Evolutionary conservation across 2,113 vertebrate species (phyloP).

Genomic region (Oreochromis spilurus): DNA sequence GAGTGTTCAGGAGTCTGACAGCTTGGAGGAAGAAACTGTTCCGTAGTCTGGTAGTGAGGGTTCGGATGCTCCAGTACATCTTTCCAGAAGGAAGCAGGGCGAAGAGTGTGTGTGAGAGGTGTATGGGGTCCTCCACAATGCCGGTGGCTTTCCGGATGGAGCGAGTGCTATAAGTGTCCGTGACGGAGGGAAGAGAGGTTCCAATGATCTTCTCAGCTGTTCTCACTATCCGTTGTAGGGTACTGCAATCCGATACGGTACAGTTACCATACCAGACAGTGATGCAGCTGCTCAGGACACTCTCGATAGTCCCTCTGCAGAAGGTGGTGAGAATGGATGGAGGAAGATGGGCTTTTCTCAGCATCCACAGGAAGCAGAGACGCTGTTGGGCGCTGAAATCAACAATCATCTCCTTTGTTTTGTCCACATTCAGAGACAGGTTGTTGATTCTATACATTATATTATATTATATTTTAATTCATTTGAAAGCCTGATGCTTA

Average conservation of each 20-base stretch:
- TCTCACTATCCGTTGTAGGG: not conserved
- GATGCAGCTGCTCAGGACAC: not conserved
- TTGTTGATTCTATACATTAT: not conserved
- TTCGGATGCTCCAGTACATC: not conserved
- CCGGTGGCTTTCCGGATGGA: not conserved
- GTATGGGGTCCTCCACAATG: not conserved
- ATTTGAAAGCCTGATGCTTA: too few species aligned
- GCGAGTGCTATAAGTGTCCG: not conserved
- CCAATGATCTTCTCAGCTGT: not conserved
- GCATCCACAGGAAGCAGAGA: not conserved
- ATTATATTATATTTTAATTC: too few species aligned
- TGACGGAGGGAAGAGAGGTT: not conserved
- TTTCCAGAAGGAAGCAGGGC: not conserved
- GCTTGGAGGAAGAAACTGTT: too few species aligned
- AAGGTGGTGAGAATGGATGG: not conserved
- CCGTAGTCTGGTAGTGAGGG: too few species aligned
- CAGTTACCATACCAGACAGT: not conserved
- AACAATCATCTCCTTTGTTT: not conserved
- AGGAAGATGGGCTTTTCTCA: not conserved
- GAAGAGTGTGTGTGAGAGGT: not conserved
- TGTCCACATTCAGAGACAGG: not conserved
- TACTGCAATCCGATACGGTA: not conserved
- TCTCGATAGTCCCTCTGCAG: rapidly evolving
- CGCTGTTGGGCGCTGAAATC: not conserved
- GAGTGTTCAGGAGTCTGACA: too few species aligned